phyloP scores from a whole-genome alignment of 2,888 invertebrate species.

The Baccha elongata region DNA sequence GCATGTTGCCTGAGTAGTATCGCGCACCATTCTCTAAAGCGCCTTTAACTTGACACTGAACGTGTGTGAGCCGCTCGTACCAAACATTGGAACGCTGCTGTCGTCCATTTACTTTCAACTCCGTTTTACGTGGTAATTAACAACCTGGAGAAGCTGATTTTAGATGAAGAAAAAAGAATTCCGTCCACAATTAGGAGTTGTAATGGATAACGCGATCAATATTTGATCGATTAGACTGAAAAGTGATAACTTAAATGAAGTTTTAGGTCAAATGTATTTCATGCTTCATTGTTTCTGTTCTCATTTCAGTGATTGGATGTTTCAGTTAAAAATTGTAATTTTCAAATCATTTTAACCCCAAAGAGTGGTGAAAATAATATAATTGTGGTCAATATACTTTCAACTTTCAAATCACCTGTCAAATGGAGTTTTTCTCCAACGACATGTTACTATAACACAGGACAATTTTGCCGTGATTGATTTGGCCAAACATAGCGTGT shows the following conservation, averaged over 20 bases:
- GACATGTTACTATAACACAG: slow-evolving; percentile 31
- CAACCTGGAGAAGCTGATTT: slow-evolving; percentile 6
- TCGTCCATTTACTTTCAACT: slow-evolving; percentile 31
- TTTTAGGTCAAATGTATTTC: too few species aligned
- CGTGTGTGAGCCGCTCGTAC: slow-evolving; percentile 12
- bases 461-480: slow-evolving; percentile 52
- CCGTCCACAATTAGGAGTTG: too few species aligned
- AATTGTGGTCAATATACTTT: slow-evolving; percentile 8
- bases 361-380: background rate
- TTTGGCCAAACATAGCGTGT: slow-evolving; percentile 57
- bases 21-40: background rate
- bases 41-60: slow-evolving; percentile 32
- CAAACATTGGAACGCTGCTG: background rate
- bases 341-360: background rate
- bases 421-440: background rate
- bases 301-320: too few species aligned
- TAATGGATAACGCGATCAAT: too few species aligned
- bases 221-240: too few species aligned
- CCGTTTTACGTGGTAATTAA: slow-evolving; percentile 18
- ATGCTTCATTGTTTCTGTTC: too few species aligned
- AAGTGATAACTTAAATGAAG: too few species aligned
- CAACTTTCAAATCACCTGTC: slow-evolving; percentile 17
- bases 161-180: background rate
- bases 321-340: too few species aligned
- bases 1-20: slow-evolving; percentile 11